A percentile compares a stretch with the other conserved stretches of the same genome.
Conservation (phyloP, 2,888 invertebrate species). For the Melanchra persicariae region DNA sequence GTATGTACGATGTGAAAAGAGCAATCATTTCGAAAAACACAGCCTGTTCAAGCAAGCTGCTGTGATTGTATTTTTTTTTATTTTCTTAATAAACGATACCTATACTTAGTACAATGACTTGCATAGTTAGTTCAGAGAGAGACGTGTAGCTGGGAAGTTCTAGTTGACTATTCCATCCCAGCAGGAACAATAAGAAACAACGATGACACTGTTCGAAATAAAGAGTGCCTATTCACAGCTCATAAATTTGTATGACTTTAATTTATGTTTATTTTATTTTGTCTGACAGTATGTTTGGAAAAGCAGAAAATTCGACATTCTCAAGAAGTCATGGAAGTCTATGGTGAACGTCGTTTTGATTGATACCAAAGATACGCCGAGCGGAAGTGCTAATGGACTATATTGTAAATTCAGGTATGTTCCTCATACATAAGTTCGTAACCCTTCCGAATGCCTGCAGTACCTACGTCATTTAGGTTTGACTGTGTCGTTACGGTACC, state of each 20-base stretch:
- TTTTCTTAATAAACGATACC: too few relatives aligned
- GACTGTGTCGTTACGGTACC: neutral
- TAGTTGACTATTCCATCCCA: neutral
- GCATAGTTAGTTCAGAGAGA: neutral
- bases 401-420: constrained; percentile 88
- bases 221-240: neutral
- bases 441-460: neutral
- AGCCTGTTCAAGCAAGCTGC: neutral
- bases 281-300: constrained; percentile 84
- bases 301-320: constrained; percentile 83
- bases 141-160: neutral
- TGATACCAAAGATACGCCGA: constrained; percentile 84
- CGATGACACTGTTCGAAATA: neutral
- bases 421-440: neutral
- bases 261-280: constrained; percentile 37
- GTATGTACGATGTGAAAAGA: neutral
- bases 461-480: too few relatives aligned
- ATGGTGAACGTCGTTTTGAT: constrained; percentile 85
- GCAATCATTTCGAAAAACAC: too few relatives aligned
- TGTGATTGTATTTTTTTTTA: neutral
- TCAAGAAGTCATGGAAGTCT: constrained; percentile 84
- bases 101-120: too few relatives aligned
- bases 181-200: neutral
- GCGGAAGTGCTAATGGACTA: constrained; percentile 78
- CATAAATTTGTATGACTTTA: neutral